Evolutionary conservation across 2,797 vertebrate genomes (phyloP).

Genomic region (Xiphophorus birchmanni): DNA sequence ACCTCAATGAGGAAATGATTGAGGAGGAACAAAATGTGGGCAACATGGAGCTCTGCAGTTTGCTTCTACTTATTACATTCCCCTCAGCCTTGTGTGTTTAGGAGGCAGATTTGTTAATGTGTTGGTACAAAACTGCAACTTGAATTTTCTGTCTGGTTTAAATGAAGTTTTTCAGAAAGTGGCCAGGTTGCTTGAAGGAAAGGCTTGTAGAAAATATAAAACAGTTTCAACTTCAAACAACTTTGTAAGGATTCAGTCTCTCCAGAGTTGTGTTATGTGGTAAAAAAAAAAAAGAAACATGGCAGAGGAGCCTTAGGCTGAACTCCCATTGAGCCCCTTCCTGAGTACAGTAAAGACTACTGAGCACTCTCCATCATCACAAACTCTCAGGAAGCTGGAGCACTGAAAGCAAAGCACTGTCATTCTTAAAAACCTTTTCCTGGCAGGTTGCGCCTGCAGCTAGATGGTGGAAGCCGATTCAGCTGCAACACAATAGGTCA

Average conservation of each 20-base stretch:
- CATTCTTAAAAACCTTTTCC: slow-evolving; percentile 28
- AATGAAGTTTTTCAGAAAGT: slow-evolving; percentile 44
- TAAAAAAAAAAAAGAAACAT: slow-evolving; percentile 42
- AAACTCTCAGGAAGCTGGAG: slow-evolving; percentile 44
- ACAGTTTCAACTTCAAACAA: slow-evolving; percentile 48
- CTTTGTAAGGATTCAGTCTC: slow-evolving; percentile 48
- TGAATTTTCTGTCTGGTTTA: slow-evolving; percentile 49
- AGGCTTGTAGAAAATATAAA: slow-evolving; percentile 48
- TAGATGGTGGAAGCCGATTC: slow-evolving; percentile 14
- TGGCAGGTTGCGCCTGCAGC: slow-evolving; percentile 39
- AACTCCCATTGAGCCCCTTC: slow-evolving; percentile 55
- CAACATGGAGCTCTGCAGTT: slow-evolving; percentile 38
- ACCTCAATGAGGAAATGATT: slow-evolving; percentile 56
- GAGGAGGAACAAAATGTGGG: slow-evolving; percentile 56
- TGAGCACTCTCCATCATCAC: slow-evolving; percentile 42
- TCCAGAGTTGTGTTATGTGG: slow-evolving; percentile 41
- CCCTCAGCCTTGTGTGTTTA: slow-evolving; percentile 64
- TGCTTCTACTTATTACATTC: slow-evolving; percentile 60
- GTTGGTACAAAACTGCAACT: slow-evolving; percentile 46
- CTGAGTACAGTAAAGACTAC: slow-evolving; percentile 51
- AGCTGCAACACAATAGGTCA: slow-evolving; percentile 5
- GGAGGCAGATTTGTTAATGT: slow-evolving; percentile 54
- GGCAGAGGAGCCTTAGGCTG: slow-evolving; percentile 50
- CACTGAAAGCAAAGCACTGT: slow-evolving; percentile 37
- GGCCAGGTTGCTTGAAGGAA: slow-evolving; percentile 38